Evolutionary conservation across 2,888 invertebrate genomes (phyloP).

Genomic region (Cataglyphis altisquamis): DNA sequence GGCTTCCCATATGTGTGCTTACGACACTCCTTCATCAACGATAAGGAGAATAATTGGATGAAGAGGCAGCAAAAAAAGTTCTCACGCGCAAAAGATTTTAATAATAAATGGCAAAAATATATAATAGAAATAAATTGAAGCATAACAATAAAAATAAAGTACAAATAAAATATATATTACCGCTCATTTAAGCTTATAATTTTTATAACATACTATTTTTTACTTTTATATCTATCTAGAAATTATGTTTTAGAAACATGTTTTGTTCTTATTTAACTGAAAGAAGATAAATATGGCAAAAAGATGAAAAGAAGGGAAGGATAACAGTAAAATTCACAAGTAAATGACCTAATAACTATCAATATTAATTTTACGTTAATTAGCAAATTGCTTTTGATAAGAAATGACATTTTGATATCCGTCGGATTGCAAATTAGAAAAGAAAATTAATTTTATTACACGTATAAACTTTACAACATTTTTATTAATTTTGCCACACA

Average conservation of each 20-base stretch:
- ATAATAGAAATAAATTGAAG: not conserved
- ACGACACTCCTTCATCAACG: constrained; percentile 55
- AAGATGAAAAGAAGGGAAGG: not conserved
- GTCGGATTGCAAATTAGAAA: not conserved
- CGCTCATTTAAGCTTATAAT: not conserved
- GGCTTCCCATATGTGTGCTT: constrained; percentile 72
- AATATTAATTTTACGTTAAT: constrained; percentile 24
- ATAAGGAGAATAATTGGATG: constrained; percentile 26
- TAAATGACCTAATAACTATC: not conserved
- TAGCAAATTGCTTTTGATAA: not conserved
- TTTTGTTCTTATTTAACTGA: not conserved
- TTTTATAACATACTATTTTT: not conserved
- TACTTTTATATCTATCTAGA: not conserved
- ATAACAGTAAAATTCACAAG: not conserved
- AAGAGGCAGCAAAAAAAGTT: not conserved
- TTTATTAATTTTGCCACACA: not conserved
- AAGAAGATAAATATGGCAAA: not conserved
- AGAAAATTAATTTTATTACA: not conserved
- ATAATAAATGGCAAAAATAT: not conserved
- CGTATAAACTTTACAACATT: not conserved
- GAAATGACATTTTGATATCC: not conserved
- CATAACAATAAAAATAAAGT: not conserved
- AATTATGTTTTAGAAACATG: not conserved
- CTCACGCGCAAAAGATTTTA: not conserved
- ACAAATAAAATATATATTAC: not conserved